Percentiles rank a stretch among this genome's conserved stretches.
These are phyloP conservation scores for Diloba caeruleocephala DNA, from an alignment of 2,888 invertebrate genomes.

Conservation along the genomic window DNA sequence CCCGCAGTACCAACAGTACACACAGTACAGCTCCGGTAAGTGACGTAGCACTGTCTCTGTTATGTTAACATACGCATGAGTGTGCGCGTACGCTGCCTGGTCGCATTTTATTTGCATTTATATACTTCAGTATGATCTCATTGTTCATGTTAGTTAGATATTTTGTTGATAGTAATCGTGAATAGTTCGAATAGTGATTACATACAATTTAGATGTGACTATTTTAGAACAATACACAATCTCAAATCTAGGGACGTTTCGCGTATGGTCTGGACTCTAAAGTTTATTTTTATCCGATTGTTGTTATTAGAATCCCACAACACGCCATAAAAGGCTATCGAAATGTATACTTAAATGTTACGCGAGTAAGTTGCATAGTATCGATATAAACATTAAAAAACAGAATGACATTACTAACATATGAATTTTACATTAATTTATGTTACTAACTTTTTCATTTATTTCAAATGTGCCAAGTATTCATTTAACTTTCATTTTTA, in stretches of 20 bases:
- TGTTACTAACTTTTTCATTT: neutral
- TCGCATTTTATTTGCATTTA: conserved; percentile 72
- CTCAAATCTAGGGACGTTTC: no score
- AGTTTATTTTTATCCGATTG: no score
- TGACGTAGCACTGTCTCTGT: conserved; percentile 56
- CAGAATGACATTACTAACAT: no score
- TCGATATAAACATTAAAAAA: no score
- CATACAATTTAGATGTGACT: no score
- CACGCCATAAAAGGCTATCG: no score
- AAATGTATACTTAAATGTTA: no score
- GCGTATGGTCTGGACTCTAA: no score
- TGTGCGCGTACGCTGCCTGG: conserved; percentile 62
- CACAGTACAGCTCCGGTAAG: conserved; percentile 98
- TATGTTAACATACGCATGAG: conserved; percentile 40
- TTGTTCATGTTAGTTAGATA: conserved; percentile 19
- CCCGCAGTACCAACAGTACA: conserved; percentile 99
- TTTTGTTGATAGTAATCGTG: neutral
- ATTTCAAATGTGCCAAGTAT: conserved; percentile 36
- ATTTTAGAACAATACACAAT: no score
- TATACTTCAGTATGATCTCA: conserved; percentile 11
- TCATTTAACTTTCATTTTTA: conserved; percentile 19
- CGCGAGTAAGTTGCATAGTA: no score
- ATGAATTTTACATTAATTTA: no score
- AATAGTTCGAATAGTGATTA: neutral
- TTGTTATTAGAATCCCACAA: no score